phyloP scores from a whole-genome alignment of 2,888 invertebrate genomes.

The Drosophila imparisetae region DNA sequence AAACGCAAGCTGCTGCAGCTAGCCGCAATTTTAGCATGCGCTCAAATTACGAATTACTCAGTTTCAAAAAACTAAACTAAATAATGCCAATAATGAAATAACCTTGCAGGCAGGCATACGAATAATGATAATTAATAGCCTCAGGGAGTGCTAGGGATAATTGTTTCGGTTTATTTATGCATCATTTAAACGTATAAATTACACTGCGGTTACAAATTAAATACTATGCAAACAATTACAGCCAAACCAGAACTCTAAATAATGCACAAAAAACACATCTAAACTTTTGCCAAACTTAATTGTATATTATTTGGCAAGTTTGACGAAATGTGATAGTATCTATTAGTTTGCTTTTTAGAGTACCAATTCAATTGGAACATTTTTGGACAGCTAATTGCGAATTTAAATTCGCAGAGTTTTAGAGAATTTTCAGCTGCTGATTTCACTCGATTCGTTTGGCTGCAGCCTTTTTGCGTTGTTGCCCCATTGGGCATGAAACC shows the following conservation, averaged over 20 bases:
- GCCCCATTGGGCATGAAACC: not conserved
- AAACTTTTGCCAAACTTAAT: not conserved
- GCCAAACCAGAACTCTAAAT: not conserved
- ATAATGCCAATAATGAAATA: not conserved
- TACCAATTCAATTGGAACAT: slow-evolving; percentile 23
- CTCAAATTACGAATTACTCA: slow-evolving; percentile 30
- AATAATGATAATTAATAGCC: not conserved
- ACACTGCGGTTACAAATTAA: slow-evolving; percentile 25
- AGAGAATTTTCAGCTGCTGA: slow-evolving; percentile 9
- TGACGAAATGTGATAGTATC: not conserved
- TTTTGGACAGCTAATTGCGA: slow-evolving; percentile 38
- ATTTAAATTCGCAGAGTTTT: slow-evolving; percentile 22
- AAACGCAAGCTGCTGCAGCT: slow-evolving; percentile 1
- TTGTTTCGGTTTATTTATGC: slow-evolving; percentile 22
- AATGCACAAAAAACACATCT: not conserved
- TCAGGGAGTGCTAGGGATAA: slow-evolving; percentile 10
- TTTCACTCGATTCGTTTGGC: slow-evolving; percentile 19
- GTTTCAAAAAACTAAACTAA: slow-evolving; percentile 2
- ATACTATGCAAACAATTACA: slow-evolving; percentile 15
- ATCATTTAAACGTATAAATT: slow-evolving; percentile 46
- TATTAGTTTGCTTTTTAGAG: slow-evolving; percentile 16
- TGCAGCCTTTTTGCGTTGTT: not conserved
- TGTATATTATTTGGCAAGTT: not conserved
- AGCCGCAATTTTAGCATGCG: slow-evolving; percentile 27
- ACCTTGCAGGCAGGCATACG: not conserved